Percentiles rank a stretch among this genome's conserved stretches.
phyloP scores from a whole-genome alignment of 35 echinoderm and acorn worm genomes.

The Amphiura filiformis region DNA sequence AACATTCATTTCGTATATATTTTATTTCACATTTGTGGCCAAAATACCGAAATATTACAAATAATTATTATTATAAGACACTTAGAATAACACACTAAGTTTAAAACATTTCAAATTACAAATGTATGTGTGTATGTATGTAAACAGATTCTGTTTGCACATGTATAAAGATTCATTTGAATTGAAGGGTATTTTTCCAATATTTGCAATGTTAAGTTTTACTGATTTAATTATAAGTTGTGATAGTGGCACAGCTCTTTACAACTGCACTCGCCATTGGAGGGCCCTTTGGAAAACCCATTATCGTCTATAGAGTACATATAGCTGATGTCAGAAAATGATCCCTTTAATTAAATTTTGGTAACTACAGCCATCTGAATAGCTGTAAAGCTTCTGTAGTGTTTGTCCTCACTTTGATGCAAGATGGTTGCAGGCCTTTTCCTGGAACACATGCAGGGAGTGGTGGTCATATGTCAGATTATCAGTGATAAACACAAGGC shows the following conservation, averaged over 20 bases:
- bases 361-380: slow-evolving; percentile 57
- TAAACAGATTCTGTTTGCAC: no score
- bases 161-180: no score
- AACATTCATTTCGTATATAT: no score
- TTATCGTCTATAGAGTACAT: slow-evolving; percentile 51
- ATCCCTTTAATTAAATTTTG: slow-evolving; percentile 79
- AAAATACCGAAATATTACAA: no score
- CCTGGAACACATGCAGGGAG: slow-evolving; percentile 40
- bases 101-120: no score
- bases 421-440: slow-evolving; percentile 22
- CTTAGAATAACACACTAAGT: no score
- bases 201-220: no score
- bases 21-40: no score
- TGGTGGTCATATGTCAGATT: slow-evolving; percentile 62
- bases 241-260: slow-evolving; percentile 42
- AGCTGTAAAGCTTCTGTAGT: slow-evolving; percentile 46
- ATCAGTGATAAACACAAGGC: slow-evolving; percentile 46
- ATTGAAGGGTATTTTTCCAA: no score
- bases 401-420: slow-evolving; percentile 18
- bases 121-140: no score
- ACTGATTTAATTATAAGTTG: no score
- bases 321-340: slow-evolving; percentile 73
- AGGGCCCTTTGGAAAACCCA: slow-evolving; percentile 36
- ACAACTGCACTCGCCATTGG: slow-evolving; percentile 71
- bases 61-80: no score